Base-by-base conservation (phyloP, 2,113 vertebrate species). In the Anguilla japonica region DNA sequence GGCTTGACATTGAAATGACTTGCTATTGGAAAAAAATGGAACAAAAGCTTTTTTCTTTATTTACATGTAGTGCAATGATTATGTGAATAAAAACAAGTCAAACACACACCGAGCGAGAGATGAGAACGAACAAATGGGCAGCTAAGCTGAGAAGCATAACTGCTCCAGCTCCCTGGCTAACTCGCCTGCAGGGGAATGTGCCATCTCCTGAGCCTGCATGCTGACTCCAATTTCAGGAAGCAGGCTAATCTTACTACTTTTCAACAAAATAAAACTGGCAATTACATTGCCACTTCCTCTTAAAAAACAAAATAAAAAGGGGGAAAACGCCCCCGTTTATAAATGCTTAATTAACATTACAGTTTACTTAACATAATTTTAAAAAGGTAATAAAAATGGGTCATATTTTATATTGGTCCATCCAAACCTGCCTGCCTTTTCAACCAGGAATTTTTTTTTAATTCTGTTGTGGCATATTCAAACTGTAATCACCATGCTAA, bases 401-500 rank as follows among this genome's bases (percentile, higher is more conserved):
- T 92, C 92, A 92, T 79, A 87, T 92, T 92, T 91, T 87, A 90
- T 96, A 96, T 96, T 94, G 94, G 96, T 97, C 96, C 96, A 96
- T 97, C 96, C 95, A 92, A 96, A 95, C 91, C 94, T 94, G 92
- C 95, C 95, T 93, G 94, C 94, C 91, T 95, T 95, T 94, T 94
- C 91, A 95, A 95, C 71, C 94, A 94, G 93, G n/a, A 94, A 96
- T 94, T 94, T 95, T 92, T 90, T 93, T 94, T 94, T 96, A 93
- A 93, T 94, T 92, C 95, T 94, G 95, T 94, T 95, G 83, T 89
- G 90, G 90, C 89, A 87, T 88, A 83, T 96, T 94, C 91, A 93
- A 96, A 96, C 97, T 97, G 96, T 96, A 97, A 88, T 96, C 95
- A 93, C 95, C 92, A 94, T 93, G 94, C 95, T 92, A 95, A 94